Evolutionary conservation across 2,797 vertebrate species (phyloP), one percentile per base, ranked within the genome.

Genomic region (Spinus pinus): DNA sequence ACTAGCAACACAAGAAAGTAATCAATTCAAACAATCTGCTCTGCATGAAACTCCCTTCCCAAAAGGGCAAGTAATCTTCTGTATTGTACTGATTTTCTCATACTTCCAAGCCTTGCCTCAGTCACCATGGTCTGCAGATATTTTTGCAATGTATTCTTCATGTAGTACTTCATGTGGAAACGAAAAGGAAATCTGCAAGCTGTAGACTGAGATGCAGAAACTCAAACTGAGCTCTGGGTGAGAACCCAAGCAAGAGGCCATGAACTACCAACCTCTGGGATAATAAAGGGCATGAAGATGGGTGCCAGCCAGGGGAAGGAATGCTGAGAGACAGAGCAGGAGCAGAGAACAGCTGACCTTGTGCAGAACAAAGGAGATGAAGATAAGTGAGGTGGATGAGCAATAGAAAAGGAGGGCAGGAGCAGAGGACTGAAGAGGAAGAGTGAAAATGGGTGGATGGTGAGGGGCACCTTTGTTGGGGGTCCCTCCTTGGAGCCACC

Each of bases 21-120:
- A 95, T 93, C 93, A 95, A 75, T 95, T 93, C 79, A 86, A 89
- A 73, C 86, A 95, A 85, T 78, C 89, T 91, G 31, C 90, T 92
- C 85, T 96, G 86, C 79, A 65, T 82, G 86, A 91, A 91, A 82
- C 60, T 89, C 64, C 28, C 30, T 94, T 85, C 81, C 35, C 50
- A 83, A 91, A 96, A 94, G 67, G n/a, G 14, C 46, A 80, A 66
- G 75, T 89, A 89, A 88, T 88, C 62, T 89, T 66, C 35, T 42
- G 19, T 66, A 66, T 50, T 72, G 21, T 80, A 69, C 66, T 35
- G 46, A 41, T 70, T 89, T 90, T 82, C 79, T 85, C 47, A 46
- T 37, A 35, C 35, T 81, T 78, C 47, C 54, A 70, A 60, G 23
- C 9, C 20, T 85, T 86, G 15, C 39, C 42, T 71, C 41, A 44